Evolutionary conservation across 2,888 invertebrate species (phyloP), one percentile per base, ranked within the genome.

Genomic region (Lepeophtheirus nordmannii): DNA sequence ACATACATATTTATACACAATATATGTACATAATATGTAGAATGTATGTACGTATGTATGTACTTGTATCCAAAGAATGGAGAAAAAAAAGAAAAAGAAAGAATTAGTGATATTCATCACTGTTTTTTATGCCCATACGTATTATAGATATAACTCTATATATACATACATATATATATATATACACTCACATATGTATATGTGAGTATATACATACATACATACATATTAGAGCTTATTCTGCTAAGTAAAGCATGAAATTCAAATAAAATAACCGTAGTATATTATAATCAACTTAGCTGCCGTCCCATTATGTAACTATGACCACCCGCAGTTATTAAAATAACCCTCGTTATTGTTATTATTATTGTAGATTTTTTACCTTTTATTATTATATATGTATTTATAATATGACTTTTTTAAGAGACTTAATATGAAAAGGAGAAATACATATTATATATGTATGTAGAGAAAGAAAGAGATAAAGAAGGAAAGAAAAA

Each of bases 211-310:
- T n/a, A n/a, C n/a, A 41, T 14, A 41, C 53, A 46, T 17, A 46
- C 8, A 46, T 17, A 46, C 8, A 46, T 17, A n/a, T 46, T n/a
- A 17, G 17, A 46, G 53, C 53, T 46, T 46, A 46, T 46, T 46
- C 53, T 17, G 53, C 53, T 46, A 46, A 46, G 53, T 46, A 46
- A 46, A 46, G 53, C 53, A 46, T 46, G 53, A 46, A 46, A 46
- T 46, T 46, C 53, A 46, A 46, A 46, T 46, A 46, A 46, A 46
- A 46, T 46, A 46, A 46, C 53, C 53, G 53, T 46, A 46, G 53
- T n/a, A 46, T 14, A 46, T n/a, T 46, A 46, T 46, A 46, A 46
- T 46, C 53, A 46, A 46, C 53, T 46, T 46, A 46, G 53, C 17
- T 46, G 14, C 14, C n/a, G 8, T 17, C 53, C 53, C 53, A 14